phyloP scores from a whole-genome alignment of 1,140 invertebrate species.

The Drosophila cardini region DNA sequence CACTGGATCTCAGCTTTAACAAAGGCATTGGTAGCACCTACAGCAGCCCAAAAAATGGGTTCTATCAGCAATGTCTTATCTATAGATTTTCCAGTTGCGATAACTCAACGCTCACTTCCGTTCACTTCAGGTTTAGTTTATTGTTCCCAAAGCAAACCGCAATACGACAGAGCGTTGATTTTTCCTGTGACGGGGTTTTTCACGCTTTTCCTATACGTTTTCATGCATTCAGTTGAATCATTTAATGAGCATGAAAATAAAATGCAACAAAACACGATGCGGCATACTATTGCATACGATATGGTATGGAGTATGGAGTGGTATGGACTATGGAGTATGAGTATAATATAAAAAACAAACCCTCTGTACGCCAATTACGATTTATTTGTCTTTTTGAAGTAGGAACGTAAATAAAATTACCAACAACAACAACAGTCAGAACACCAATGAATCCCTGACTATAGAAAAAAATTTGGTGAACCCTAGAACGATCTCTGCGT shows the following conservation, averaged over 20 bases:
- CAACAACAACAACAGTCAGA: slow-evolving; percentile 6
- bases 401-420: slow-evolving; percentile 65
- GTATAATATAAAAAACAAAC: slow-evolving; percentile 56
- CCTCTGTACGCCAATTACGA: slow-evolving; percentile 81
- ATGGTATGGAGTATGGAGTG: no score
- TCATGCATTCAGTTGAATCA: slow-evolving; percentile 47
- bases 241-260: slow-evolving; percentile 76
- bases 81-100: slow-evolving; percentile 59
- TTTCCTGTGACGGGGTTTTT: slow-evolving; percentile 52
- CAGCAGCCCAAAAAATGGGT: slow-evolving; percentile 23
- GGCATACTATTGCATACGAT: slow-evolving; percentile 27
- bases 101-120: slow-evolving; percentile 68
- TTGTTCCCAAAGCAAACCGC: slow-evolving; percentile 48
- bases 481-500: slow-evolving; percentile 44
- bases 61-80: slow-evolving; percentile 47
- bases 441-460: slow-evolving; percentile 4
- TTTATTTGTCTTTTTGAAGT: slow-evolving; percentile 79
- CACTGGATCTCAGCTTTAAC: slow-evolving; percentile 16
- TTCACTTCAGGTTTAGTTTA: slow-evolving; percentile 21
- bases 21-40: slow-evolving; percentile 59
- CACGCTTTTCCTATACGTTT: slow-evolving; percentile 60
- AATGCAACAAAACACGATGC: slow-evolving; percentile 45
- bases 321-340: neutral
- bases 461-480: slow-evolving; percentile 10
- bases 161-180: slow-evolving; percentile 53